Evolutionary conservation across 2,113 vertebrate genomes (phyloP), one percentile per base, ranked within the genome.

Genomic region (Psittacara wagleri): DNA sequence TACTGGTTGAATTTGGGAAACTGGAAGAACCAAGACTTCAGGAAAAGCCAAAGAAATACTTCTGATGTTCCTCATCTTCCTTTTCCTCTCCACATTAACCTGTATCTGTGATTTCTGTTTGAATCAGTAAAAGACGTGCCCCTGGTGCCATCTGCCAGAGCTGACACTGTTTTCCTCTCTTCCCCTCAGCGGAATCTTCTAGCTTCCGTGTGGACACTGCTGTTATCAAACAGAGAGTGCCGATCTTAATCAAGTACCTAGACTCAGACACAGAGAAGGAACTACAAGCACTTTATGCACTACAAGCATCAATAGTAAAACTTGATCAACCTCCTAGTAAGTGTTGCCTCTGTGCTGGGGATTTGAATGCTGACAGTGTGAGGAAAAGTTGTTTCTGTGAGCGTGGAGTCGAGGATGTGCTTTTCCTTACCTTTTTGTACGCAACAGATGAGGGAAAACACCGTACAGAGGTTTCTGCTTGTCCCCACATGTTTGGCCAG

Each of bases 281-380:
- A 98, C 98, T 99, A 97, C 99, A 99, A 99, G 99, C 99, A 99
- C 99, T 99, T 99, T 99, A 99, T 98, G 99, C 99, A 98, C 98
- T 99, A 98, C 99, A 99, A 98, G 99, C 99, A 91, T 99, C 99
- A 96, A 98, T 99, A 97, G 99, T 99, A 96, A 98, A 99, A 97
- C 98, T 99, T 94, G 99, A 99, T 97, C 99, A 99, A 95, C 99
- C 99, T 98, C 99, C 99, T 83, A 99, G 99, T 99, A 98, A 99
- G 99, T 99, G 72, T 89, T 43, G 29, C 31, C 20, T 91, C 8
- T 64, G 35, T 19, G 19, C 24, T 33, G 29, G 44, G 62, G 59
- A 13, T 9, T 61, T 61, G 51, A 48, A 19, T 11, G 28, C 1
- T 57, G 57, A 17, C 17, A 17, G 4, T 3, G 1, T 24, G 16